phyloP scores from a whole-genome alignment of 2,797 vertebrate genomes.

The Siniperca undulata region DNA sequence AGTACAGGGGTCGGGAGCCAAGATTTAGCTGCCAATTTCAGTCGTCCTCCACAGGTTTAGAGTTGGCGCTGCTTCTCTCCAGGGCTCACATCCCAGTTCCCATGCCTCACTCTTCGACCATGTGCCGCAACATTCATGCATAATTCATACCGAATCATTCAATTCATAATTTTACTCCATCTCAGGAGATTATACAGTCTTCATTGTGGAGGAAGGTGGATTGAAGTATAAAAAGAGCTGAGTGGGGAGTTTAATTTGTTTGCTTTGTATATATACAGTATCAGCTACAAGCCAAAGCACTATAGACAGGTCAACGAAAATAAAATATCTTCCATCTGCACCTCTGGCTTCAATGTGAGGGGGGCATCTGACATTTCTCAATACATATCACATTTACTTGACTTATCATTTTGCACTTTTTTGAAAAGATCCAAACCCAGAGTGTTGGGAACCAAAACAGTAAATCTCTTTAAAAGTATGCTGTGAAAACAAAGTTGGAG shows the following conservation, averaged over 20 bases:
- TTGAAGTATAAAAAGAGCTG: conserved; percentile 51
- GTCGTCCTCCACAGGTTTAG: conserved; percentile 69
- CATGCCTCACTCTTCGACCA: conserved; percentile 45
- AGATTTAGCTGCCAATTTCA: conserved; percentile 85
- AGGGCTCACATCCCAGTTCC: conserved; percentile 41
- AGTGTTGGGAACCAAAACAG: conserved; percentile 28
- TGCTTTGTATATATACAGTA: conserved; percentile 41
- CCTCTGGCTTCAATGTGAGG: conserved; percentile 55
- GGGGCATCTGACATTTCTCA: conserved; percentile 44
- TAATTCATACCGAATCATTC: conserved; percentile 42
- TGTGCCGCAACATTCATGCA: conserved; percentile 42
- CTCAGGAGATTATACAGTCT: conserved; percentile 51
- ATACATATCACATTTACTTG: conserved; percentile 34
- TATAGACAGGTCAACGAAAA: conserved; percentile 40
- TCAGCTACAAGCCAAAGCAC: conserved; percentile 39
- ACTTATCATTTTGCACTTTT: conserved; percentile 25
- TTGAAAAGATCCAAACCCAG: conserved; percentile 23
- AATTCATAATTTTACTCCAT: conserved; percentile 53
- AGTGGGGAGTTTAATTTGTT: conserved; percentile 24
- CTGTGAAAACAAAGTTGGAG: conserved; percentile 15
- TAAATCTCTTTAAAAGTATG: conserved; percentile 18
- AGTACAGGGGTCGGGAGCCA: conserved; percentile 67
- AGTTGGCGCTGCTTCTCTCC: conserved; percentile 54
- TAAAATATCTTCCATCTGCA: conserved; percentile 57
- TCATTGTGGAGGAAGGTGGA: conserved; percentile 37